Evolutionary conservation across 2,797 vertebrate species (phyloP).

Genomic region (Sphenodon punctatus): DNA sequence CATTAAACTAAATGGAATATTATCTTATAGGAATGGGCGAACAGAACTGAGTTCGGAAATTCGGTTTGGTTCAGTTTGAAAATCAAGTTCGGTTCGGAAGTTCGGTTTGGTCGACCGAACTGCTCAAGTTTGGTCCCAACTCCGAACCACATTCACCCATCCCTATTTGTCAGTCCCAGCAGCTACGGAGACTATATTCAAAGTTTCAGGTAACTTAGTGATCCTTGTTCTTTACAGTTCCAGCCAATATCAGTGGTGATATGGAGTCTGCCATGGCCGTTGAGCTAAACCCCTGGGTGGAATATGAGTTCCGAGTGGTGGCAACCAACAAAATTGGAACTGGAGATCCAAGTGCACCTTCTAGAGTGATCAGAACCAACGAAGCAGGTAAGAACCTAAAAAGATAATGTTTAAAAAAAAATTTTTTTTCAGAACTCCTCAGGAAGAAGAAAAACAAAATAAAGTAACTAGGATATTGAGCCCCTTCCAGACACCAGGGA

Average conservation of each 20-base stretch:
- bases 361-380: slow-evolving; percentile 88
- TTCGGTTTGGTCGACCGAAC: no score
- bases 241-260: slow-evolving; percentile 90
- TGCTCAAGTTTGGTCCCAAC: no score
- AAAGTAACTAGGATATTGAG: not conserved
- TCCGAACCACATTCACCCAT: no score
- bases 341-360: slow-evolving; percentile 92
- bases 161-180: not conserved
- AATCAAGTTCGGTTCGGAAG: no score
- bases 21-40: no score
- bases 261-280: slow-evolving; percentile 96
- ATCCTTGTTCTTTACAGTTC: slow-evolving; percentile 78
- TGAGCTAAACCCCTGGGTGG: slow-evolving; percentile 95
- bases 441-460: not conserved
- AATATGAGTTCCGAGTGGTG: slow-evolving; percentile 97
- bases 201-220: not conserved
- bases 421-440: not conserved
- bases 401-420: no score
- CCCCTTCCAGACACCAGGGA: not conserved
- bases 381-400: slow-evolving; percentile 87
- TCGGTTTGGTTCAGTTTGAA: no score
- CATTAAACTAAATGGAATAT: no score
- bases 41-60: no score
- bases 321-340: slow-evolving; percentile 94
- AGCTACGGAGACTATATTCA: not conserved